Base-by-base conservation (phyloP, 2,888 invertebrate species). In the Dryadula phaetusa region DNA sequence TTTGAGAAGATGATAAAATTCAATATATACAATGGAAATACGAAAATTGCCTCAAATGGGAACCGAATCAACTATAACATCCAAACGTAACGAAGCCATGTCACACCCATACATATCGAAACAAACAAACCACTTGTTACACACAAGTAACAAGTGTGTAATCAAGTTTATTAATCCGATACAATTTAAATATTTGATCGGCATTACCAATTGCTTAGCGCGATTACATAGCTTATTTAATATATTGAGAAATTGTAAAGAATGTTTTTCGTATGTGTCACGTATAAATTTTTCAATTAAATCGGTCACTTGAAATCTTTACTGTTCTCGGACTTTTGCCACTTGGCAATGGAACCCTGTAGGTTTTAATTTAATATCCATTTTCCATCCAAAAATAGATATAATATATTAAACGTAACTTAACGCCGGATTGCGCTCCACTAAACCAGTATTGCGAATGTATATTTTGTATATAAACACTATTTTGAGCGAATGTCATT, bases 171-270 rank as follows among this genome's bases (percentile, higher is more conserved):
- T 40, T 56, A 54, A 14, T 37, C 8, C 40, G 4, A 40, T 49
- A 28, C 16, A 52, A 10, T 28, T 52, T 52, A 52, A 52, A 52
- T 52, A 52, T 32, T 52, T 32, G 52, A 28, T 52, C 52, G 52
- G 1, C 16, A 32, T 52, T 52, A 28, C 28, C 16, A 52, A 52
- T 52, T 52, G 52, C 28, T 52, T 16, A 52, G 28, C 32, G 10
- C 28, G 52, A 16, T 10, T 28, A 28, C 16, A 32, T 28, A 25
- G 14, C 16, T 1, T 14, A 49, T 14, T n/a, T 25, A 25, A 25
- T 49, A 49, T 49, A 25, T 49, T n/a, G 25, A 22, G n/a, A 49
- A 49, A 20, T 44, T 20, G 8, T 3, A 18, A 20, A 18, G 10
- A 44, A 49, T 49, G n/a, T 25, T 49, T 47, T 25, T 25, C 49